These are phyloP conservation scores for Diabrotica virgifera DNA, from an alignment of 1,140 invertebrate genomes.

Conservation along the genomic window DNA sequence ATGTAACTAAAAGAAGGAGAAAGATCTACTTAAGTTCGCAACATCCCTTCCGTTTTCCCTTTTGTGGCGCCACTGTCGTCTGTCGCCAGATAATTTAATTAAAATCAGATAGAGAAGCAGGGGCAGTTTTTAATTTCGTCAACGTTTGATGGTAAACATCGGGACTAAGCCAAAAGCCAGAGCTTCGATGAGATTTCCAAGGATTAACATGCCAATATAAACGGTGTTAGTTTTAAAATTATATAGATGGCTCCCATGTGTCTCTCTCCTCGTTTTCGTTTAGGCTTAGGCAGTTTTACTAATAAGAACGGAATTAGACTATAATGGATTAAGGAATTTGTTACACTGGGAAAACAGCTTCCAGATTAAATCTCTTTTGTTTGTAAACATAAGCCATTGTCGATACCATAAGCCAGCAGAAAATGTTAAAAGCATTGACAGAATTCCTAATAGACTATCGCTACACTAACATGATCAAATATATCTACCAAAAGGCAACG, in stretches of 20 bases:
- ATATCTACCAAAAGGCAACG: too few species aligned
- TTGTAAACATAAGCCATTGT: too few species aligned
- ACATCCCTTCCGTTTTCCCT: too few species aligned
- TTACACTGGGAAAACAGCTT: too few species aligned
- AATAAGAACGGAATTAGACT: background rate
- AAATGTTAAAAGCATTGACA: too few species aligned
- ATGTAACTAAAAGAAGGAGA: too few species aligned
- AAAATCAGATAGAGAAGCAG: constrained; percentile 30
- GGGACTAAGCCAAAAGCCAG: background rate
- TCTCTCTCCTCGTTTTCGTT: background rate
- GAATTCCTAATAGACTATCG: too few species aligned
- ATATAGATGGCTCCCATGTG: background rate
- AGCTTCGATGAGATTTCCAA: background rate
- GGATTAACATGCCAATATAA: constrained; percentile 13
- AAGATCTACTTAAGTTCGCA: too few species aligned
- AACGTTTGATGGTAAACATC: constrained; percentile 21
- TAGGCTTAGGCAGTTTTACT: background rate
- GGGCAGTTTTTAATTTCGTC: constrained; percentile 31
- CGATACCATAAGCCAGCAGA: too few species aligned
- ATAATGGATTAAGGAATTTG: too few species aligned
- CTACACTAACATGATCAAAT: too few species aligned
- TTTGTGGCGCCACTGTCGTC: background rate
- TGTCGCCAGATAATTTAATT: constrained; percentile 30
- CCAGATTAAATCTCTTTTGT: too few species aligned
- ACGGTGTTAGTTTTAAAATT: constrained; percentile 5